A percentile compares a stretch with the other conserved stretches of the same genome.
These are phyloP conservation scores for Pyrgilauda ruficollis DNA, from an alignment of 2,113 vertebrate species.

Conservation along the genomic window DNA sequence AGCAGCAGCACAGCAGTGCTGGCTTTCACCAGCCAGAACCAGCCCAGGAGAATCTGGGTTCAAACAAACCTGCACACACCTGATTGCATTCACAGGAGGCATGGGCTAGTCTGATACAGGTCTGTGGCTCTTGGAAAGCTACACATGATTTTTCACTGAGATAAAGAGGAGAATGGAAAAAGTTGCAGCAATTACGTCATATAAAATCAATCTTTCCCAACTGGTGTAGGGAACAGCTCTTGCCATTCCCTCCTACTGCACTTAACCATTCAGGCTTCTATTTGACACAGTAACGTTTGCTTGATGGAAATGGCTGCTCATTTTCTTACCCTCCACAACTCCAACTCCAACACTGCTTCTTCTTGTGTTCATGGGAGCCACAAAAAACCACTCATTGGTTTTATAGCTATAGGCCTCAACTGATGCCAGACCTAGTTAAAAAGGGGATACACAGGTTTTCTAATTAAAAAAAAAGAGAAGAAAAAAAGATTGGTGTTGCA, in stretches of 20 bases:
- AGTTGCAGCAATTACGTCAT: background rate
- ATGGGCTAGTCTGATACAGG: background rate
- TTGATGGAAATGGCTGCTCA: background rate
- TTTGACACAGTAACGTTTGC: background rate
- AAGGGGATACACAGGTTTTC: conserved; percentile 66
- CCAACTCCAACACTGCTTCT: conserved; percentile 97
- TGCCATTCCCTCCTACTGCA: background rate
- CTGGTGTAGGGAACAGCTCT: background rate
- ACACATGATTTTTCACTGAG: background rate
- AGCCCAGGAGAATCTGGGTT: background rate
- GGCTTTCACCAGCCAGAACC: background rate
- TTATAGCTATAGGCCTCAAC: conserved; percentile 92
- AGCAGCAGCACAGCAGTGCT: background rate
- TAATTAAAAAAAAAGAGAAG: conserved; percentile 70
- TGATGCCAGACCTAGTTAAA: conserved; percentile 85
- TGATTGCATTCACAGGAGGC: background rate
- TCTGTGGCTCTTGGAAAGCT: background rate
- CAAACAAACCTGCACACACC: background rate
- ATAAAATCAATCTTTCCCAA: background rate
- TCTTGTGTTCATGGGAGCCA: conserved; percentile 94
- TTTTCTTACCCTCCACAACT: conserved; percentile 88
- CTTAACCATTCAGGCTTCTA: background rate
- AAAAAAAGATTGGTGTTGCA: conserved; percentile 68
- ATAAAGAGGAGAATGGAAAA: background rate
- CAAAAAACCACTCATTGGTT: conserved; percentile 91